phyloP scores from a whole-genome alignment of 2,113 vertebrate genomes.

The Calonectris borealis region DNA sequence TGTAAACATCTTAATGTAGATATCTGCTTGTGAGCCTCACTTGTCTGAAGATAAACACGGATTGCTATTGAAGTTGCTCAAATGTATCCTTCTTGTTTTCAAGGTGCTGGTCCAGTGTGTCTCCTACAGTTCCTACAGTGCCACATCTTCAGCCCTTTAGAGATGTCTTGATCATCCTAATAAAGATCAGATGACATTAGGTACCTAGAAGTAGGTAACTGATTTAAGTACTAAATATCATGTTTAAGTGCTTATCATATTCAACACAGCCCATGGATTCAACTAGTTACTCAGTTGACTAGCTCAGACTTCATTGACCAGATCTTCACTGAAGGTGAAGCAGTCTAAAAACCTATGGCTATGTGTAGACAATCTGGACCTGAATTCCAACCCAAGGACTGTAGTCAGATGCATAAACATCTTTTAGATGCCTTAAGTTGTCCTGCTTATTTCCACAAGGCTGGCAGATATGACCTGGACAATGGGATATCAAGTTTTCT shows the following conservation, averaged over 20 bases:
- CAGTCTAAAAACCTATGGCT: not conserved
- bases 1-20: not conserved
- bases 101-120: not conserved
- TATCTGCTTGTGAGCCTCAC: not conserved
- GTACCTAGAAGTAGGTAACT: not conserved
- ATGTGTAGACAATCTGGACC: not conserved
- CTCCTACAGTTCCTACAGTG: not conserved
- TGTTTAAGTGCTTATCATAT: not conserved
- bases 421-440: not conserved
- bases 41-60: not conserved
- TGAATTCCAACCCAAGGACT: not conserved
- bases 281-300: not conserved
- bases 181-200: not conserved
- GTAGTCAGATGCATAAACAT: not conserved
- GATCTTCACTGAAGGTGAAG: not conserved
- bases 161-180: not conserved
- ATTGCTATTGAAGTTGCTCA: not conserved
- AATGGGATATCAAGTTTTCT: not conserved
- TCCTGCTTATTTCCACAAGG: not conserved
- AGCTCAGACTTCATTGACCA: not conserved
- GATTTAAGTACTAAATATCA: not conserved
- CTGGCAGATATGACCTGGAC: not conserved
- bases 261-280: not conserved
- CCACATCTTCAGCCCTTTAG: not conserved
- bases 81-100: not conserved